phyloP scores from a whole-genome alignment of 2,113 vertebrate species.

The Eulacestoma nigropectus region DNA sequence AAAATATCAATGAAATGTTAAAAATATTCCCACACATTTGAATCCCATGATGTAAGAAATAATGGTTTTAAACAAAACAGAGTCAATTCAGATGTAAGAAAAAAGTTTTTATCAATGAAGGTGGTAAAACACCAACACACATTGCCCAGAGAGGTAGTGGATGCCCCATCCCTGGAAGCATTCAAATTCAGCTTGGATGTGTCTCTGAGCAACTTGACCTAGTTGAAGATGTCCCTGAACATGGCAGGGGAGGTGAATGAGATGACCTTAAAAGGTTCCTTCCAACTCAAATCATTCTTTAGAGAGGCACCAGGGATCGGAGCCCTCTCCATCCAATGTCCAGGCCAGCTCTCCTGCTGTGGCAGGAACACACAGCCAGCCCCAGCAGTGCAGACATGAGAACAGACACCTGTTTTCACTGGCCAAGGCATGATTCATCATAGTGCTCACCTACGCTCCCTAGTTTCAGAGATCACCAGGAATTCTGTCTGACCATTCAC shows the following conservation, averaged over 20 bases:
- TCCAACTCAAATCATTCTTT: not conserved
- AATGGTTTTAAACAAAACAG: not conserved
- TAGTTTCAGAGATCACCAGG: not conserved
- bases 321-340: not conserved
- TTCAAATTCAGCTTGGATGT: not conserved
- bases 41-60: not conserved
- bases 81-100: not conserved
- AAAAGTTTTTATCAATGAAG: not conserved
- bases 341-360: not conserved
- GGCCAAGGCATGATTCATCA: not conserved
- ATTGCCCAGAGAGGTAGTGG: not conserved
- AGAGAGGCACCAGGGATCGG: not conserved
- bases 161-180: not conserved
- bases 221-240: not conserved
- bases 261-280: not conserved
- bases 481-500: not conserved
- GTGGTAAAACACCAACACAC: not conserved
- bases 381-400: not conserved
- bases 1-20: not conserved
- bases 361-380: not conserved
- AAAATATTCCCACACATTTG: not conserved
- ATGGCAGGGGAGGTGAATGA: not conserved
- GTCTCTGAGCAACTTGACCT: not conserved
- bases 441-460: accelerated
- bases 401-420: not conserved